These are phyloP conservation scores for Promerops cafer DNA, from an alignment of 2,113 vertebrate genomes.

Conservation along the genomic window DNA sequence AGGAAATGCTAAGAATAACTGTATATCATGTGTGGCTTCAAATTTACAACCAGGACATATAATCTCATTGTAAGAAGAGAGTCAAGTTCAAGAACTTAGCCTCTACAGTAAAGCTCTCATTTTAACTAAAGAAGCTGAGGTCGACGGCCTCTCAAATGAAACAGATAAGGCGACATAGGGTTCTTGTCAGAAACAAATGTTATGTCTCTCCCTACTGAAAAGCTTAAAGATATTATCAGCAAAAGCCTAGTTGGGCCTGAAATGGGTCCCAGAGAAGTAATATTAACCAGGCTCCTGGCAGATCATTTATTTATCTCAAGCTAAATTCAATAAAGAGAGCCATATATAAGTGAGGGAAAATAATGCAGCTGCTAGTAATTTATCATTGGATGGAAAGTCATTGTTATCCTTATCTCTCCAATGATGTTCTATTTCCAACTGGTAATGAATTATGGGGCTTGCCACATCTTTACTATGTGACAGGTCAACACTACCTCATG, in stretches of 20 bases:
- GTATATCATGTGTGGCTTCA: conserved; percentile 61
- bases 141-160: conserved; percentile 76
- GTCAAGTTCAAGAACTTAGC: conserved; percentile 74
- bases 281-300: conserved; percentile 86
- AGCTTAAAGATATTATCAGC: conserved; percentile 78
- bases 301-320: conserved; percentile 90
- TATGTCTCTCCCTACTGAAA: conserved; percentile 77
- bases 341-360: conserved; percentile 89
- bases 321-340: conserved; percentile 89
- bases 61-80: conserved; percentile 65
- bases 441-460: conserved; percentile 80
- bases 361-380: conserved; percentile 84
- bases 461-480: conserved; percentile 70
- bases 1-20: conserved; percentile 70
- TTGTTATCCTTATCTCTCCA: conserved; percentile 88
- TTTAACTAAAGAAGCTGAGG: conserved; percentile 70
- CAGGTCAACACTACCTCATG: conserved; percentile 58
- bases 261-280: conserved; percentile 77
- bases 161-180: conserved; percentile 79
- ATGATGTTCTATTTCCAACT: conserved; percentile 83
- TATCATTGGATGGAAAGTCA: conserved; percentile 85
- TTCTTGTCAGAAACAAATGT: conserved; percentile 83
- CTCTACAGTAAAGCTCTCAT: conserved; percentile 67
- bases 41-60: conserved; percentile 67
- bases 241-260: conserved; percentile 75